A percentile compares a stretch with the other conserved stretches of the same genome.
Conservation (phyloP, 2,797 vertebrate species). For the Podargus strigoides region DNA sequence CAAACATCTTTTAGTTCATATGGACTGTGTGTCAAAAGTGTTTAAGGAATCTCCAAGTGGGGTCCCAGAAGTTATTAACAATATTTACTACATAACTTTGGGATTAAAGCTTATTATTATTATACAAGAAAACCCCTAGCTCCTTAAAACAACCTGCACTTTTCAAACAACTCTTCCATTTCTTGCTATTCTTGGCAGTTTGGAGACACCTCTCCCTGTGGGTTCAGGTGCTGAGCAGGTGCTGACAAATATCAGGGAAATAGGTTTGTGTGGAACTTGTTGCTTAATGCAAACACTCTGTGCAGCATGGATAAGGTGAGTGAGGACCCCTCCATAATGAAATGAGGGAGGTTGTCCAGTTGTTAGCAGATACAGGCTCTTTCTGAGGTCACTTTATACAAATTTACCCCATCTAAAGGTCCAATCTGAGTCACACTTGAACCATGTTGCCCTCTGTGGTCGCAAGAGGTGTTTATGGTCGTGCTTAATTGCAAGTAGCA, state of each 20-base stretch:
- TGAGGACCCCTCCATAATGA: not conserved
- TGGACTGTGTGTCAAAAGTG: not conserved
- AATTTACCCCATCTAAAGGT: not conserved
- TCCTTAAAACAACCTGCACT: not conserved
- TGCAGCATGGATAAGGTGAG: not conserved
- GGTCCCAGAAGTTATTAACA: not conserved
- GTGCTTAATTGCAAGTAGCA: not conserved
- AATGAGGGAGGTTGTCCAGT: not conserved
- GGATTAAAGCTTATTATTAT: not conserved
- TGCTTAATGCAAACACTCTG: not conserved
- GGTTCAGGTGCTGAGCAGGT: not conserved
- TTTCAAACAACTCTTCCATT: not conserved
- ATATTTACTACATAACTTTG: not conserved
- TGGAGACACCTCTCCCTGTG: not conserved
- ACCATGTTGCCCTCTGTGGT: not conserved
- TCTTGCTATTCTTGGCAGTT: not conserved
- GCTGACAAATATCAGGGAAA: not conserved
- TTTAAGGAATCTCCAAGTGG: not conserved
- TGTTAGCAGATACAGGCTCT: not conserved
- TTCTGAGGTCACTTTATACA: not conserved
- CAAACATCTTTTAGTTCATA: not conserved
- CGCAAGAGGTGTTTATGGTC: not conserved
- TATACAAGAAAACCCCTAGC: not conserved
- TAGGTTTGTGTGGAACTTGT: not conserved
- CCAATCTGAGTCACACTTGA: not conserved